Base-by-base conservation (phyloP, 2,888 invertebrate genomes). In the Baronia brevicornis region DNA sequence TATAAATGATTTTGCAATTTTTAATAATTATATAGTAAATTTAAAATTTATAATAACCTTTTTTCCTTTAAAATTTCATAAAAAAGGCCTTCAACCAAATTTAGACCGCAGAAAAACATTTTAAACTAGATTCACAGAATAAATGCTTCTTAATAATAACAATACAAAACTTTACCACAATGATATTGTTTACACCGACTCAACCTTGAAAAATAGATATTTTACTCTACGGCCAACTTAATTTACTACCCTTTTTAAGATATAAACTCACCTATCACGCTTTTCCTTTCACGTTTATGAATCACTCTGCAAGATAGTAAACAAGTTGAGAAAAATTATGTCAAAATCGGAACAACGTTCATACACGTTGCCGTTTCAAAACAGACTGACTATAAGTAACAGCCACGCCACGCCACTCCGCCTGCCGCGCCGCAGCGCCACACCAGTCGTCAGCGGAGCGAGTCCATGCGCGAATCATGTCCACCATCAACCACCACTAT, bases 181-280 rank as follows among this genome's bases (percentile, higher is more conserved):
- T 48, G 25, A 49, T 48, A 60, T 62, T 67, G 65, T 69, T 67
- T 63, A 65, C 55, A 57, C 36, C 40, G 39, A 28, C 40, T 18
- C 44, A 36, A 43, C 39, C 41, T 29, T 29, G 28, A 31, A 39
- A 34, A 38, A 38, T 38, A n/a, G n/a, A n/a, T n/a, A n/a, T n/a
- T n/a, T n/a, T n/a, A n/a, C n/a, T 37, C 28, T 24, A 37, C 31
- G 33, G 41, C 43, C 39, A 43, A 42, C 34, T 37, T 46, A 25
- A 43, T 44, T 44, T 45, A 39, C 51, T 50, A 51, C 52, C 42
- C 63, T 56, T 67, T 69, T 52, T 43, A 45, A 58, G 52, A 60
- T 57, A n/a, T 60, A 51, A 55, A 62, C 80, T 75, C 56, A 79
- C 80, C 72, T 65, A 60, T 64, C 65, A 65, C 61, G 60, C 50